Evolutionary conservation across 2,113 vertebrate genomes (phyloP).

Genomic region (Dryoscopus gambensis): DNA sequence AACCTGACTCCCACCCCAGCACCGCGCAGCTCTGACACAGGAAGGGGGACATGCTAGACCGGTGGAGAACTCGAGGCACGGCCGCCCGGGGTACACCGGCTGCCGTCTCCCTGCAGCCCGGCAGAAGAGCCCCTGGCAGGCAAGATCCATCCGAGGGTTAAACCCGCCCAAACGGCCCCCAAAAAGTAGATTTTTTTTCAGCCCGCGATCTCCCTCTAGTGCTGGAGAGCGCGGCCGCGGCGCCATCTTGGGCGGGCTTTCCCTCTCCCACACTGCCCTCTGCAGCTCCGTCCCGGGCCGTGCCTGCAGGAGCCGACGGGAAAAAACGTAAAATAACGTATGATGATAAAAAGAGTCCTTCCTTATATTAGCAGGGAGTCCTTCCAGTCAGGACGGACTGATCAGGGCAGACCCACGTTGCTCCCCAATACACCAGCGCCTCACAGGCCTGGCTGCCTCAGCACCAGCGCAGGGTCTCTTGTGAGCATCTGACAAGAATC

Average conservation of each 20-base stretch:
- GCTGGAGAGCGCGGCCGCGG: not conserved
- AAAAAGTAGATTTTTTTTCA: not conserved
- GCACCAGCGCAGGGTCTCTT: accelerated
- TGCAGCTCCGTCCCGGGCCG: not conserved
- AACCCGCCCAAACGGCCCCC: not conserved
- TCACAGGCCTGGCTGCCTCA: not conserved
- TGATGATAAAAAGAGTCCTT: too few relatives aligned
- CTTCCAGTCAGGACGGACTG: not conserved
- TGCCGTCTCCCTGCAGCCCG: not conserved
- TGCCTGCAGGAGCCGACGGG: not conserved
- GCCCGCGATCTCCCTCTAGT: not conserved
- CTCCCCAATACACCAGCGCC: accelerated
- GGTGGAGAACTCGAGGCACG: too few relatives aligned
- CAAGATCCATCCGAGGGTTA: not conserved
- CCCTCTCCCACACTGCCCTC: slow-evolving; percentile 34
- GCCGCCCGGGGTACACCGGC: not conserved
- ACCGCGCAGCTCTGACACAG: not conserved
- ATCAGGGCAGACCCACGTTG: not conserved
- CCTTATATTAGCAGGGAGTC: not conserved
- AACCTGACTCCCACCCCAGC: not conserved
- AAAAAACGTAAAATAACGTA: accelerated
- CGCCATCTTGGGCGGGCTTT: not conserved
- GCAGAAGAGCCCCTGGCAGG: not conserved
- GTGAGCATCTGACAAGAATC: accelerated
- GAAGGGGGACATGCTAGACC: too few relatives aligned